Evolutionary conservation across 2,888 invertebrate genomes (phyloP).

Genomic region (Parnassius orleans): DNA sequence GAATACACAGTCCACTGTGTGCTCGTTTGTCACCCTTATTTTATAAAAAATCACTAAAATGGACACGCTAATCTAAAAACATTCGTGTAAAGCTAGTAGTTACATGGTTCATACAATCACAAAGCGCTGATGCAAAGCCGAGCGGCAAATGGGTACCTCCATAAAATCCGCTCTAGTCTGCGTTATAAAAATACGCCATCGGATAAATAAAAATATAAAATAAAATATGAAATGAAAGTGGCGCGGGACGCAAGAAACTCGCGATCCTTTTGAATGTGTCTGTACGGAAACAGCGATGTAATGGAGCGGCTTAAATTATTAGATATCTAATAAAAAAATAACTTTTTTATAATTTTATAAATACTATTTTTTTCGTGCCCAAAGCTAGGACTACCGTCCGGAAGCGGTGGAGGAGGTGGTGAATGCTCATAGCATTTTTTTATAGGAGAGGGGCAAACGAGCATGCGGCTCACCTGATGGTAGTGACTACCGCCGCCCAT

Average conservation of each 20-base stretch:
- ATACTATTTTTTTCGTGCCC: too few relatives aligned
- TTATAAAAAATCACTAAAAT: too few relatives aligned
- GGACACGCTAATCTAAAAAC: background rate
- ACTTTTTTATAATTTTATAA: too few relatives aligned
- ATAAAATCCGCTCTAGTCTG: conserved; percentile 65
- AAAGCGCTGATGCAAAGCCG: conserved; percentile 49
- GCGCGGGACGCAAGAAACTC: conserved; percentile 74
- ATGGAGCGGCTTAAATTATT: conserved; percentile 39
- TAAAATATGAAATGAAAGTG: conserved; percentile 78
- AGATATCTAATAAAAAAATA: background rate
- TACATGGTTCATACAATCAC: conserved; percentile 31
- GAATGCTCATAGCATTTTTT: too few relatives aligned
- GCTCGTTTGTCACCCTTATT: too few relatives aligned
- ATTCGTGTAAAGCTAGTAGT: conserved; percentile 3
- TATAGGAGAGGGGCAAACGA: too few relatives aligned
- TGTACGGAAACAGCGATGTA: conserved; percentile 41
- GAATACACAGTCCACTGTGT: too few relatives aligned
- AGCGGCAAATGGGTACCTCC: conserved; percentile 43
- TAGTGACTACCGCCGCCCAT: too few relatives aligned
- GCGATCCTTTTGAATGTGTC: conserved; percentile 76
- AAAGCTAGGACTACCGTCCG: too few relatives aligned
- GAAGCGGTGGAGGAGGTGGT: too few relatives aligned
- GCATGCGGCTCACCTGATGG: too few relatives aligned
- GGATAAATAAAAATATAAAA: conserved; percentile 78
- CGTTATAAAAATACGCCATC: conserved; percentile 70